A percentile compares a stretch with the other conserved stretches of the same genome.
phyloP scores from a whole-genome alignment of 2,113 vertebrate species.

The Donacobius atricapilla region DNA sequence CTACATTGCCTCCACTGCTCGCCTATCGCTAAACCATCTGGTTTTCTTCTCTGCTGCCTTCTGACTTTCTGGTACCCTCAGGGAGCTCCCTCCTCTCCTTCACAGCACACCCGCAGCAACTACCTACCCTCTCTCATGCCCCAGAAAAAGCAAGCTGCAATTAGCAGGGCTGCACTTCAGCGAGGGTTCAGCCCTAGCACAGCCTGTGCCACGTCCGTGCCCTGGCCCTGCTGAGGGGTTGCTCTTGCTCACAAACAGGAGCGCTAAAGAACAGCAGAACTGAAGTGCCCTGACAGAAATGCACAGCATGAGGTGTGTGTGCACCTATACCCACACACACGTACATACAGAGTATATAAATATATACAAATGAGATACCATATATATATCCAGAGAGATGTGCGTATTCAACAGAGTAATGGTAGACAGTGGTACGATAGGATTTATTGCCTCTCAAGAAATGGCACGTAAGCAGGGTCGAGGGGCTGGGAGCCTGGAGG shows the following conservation, averaged over 20 bases:
- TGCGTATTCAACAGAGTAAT: conserved; percentile 74
- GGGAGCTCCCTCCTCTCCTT: not conserved
- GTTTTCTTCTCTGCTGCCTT: not conserved
- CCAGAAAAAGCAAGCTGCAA: not conserved
- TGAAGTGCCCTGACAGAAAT: conserved; percentile 70
- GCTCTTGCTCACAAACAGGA: conserved; percentile 25
- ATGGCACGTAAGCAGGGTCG: conserved; percentile 69
- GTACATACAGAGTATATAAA: conserved; percentile 68
- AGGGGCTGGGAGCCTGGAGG: conserved; percentile 49
- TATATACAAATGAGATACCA: conserved; percentile 71
- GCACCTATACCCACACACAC: conserved; percentile 60
- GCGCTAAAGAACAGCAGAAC: conserved; percentile 20
- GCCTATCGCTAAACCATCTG: not conserved
- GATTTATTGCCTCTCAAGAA: conserved; percentile 77
- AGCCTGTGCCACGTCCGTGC: not conserved
- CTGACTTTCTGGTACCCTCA: conserved; percentile 4
- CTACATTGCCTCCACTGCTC: not conserved
- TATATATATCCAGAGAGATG: conserved; percentile 72
- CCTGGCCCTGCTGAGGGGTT: not conserved
- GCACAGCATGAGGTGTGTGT: conserved; percentile 66
- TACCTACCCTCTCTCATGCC: not conserved
- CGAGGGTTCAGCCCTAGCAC: not conserved
- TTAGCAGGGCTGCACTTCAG: not conserved
- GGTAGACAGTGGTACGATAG: conserved; percentile 75
- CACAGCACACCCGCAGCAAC: not conserved